Evolutionary conservation across 2,113 vertebrate genomes (phyloP).

Genomic region (Colossoma macropomum): DNA sequence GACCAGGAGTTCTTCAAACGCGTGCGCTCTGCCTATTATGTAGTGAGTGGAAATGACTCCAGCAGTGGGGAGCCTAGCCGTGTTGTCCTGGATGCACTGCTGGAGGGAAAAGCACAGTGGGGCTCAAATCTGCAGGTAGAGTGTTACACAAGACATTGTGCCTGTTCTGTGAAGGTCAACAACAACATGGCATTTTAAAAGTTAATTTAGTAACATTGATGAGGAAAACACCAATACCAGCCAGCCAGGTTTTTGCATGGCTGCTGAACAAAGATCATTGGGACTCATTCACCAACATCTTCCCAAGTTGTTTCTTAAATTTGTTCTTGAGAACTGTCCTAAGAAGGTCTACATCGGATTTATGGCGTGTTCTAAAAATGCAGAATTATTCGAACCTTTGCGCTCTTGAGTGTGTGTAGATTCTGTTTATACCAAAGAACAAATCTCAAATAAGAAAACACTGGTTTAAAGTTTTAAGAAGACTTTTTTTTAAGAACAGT

Average conservation of each 20-base stretch:
- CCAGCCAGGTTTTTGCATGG: neutral
- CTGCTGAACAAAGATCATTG: too few species aligned
- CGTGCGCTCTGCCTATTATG: constrained; percentile 92
- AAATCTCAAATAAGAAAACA: too few species aligned
- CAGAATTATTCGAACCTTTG: too few species aligned
- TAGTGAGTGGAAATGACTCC: constrained; percentile 94
- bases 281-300: neutral
- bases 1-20: constrained; percentile 96
- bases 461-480: too few species aligned
- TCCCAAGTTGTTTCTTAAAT: too few species aligned
- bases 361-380: too few species aligned
- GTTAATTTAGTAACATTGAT: neutral
- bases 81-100: constrained; percentile 87
- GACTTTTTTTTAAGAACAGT: too few species aligned
- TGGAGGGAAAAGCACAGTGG: constrained; percentile 98
- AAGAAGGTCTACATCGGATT: too few species aligned
- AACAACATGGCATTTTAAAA: neutral
- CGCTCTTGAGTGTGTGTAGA: too few species aligned
- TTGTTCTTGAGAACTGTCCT: too few species aligned
- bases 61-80: constrained; percentile 89
- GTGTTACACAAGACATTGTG: neutral
- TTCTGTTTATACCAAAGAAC: too few species aligned
- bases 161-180: neutral
- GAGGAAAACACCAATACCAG: neutral
- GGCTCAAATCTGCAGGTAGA: constrained; percentile 95